Percentiles rank a stretch among this genome's conserved stretches.
These are phyloP conservation scores for Capreolus pygargus DNA, from an alignment of 2,113 vertebrate species.

Conservation along the genomic window DNA sequence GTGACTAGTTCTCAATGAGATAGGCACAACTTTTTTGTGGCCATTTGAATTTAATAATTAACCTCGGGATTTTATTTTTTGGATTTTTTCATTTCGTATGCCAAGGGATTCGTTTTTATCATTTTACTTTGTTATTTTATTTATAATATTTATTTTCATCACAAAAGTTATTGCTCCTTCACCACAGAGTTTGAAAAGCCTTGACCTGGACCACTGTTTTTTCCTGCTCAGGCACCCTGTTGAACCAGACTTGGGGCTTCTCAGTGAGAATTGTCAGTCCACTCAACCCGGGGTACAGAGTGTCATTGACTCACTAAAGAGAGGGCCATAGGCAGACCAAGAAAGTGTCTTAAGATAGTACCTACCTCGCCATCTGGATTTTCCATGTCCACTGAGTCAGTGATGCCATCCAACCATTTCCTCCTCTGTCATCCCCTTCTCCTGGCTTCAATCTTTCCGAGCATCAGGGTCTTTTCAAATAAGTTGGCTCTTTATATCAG, in stretches of 20 bases:
- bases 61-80: background rate
- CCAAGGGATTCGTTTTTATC: background rate
- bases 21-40: background rate
- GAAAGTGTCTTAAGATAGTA: background rate
- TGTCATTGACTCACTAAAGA: background rate
- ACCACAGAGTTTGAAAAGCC: background rate
- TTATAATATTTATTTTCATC: background rate
- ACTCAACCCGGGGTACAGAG: fast-evolving
- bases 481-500: background rate
- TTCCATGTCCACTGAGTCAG: background rate
- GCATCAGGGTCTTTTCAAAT: background rate
- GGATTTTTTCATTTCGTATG: background rate
- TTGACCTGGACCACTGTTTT: background rate
- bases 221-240: background rate
- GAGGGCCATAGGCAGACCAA: background rate
- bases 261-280: background rate
- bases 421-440: background rate
- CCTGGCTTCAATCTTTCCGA: background rate
- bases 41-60: background rate
- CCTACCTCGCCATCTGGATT: background rate
- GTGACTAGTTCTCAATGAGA: background rate
- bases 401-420: background rate
- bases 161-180: background rate
- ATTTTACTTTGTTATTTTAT: background rate
- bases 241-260: background rate